phyloP scores from a whole-genome alignment of 2,113 vertebrate species.

The Lycocorax pyrrhopterus region DNA sequence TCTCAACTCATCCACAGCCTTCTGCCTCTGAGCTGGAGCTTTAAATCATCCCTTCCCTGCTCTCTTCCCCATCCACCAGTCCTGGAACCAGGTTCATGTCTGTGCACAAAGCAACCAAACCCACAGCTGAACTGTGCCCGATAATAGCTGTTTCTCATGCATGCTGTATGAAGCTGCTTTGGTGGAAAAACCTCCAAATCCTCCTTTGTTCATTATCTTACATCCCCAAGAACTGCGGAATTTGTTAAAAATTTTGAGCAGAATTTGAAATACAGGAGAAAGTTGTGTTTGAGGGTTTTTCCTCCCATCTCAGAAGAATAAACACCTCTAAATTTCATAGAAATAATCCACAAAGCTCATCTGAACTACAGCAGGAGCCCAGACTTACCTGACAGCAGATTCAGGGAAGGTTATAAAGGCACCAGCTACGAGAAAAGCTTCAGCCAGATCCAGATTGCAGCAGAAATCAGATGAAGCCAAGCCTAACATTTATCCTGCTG shows the following conservation, averaged over 20 bases:
- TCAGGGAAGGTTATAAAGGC: background rate
- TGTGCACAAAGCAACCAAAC: background rate
- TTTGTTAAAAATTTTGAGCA: background rate
- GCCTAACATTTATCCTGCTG: background rate
- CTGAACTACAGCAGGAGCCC: background rate
- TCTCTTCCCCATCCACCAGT: background rate
- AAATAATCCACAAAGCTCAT: background rate
- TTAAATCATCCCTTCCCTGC: background rate
- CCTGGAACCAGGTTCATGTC: background rate
- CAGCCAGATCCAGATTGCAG: background rate
- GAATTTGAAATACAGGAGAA: background rate
- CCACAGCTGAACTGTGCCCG: background rate
- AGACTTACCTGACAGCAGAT: background rate
- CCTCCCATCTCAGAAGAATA: accelerated
- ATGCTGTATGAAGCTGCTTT: background rate
- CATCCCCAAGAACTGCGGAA: background rate
- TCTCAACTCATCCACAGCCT: background rate
- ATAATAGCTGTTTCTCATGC: background rate
- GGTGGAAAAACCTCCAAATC: background rate
- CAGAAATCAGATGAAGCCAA: background rate
- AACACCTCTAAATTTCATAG: background rate
- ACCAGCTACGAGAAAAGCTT: background rate
- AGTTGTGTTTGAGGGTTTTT: background rate
- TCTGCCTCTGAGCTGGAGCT: background rate
- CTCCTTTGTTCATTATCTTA: background rate